A percentile compares a stretch with the other conserved stretches of the same genome.
These are phyloP conservation scores for Limnodromus scolopaceus DNA, from an alignment of 2,797 vertebrate species.

Conservation along the genomic window DNA sequence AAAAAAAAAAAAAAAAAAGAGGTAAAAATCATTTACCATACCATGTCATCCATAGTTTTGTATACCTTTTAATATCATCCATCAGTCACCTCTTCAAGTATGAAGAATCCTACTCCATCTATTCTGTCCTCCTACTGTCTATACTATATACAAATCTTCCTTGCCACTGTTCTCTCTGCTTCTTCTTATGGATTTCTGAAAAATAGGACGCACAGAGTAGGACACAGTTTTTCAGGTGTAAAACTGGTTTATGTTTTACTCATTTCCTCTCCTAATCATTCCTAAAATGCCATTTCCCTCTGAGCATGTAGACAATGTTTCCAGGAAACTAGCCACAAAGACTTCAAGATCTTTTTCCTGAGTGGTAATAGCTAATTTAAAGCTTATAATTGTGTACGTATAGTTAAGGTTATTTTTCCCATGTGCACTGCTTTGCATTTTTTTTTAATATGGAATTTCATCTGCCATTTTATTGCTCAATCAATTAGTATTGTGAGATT, in stretches of 20 bases:
- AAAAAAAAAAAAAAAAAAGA: not conserved
- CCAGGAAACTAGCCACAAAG: not conserved
- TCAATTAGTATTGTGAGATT: not conserved
- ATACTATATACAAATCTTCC: not conserved
- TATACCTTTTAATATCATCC: not conserved
- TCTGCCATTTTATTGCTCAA: not conserved
- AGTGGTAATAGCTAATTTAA: constrained; percentile 1
- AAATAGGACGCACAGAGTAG: not conserved
- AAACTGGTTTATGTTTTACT: not conserved
- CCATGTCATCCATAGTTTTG: not conserved
- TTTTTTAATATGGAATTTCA: not conserved
- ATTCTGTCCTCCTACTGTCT: not conserved
- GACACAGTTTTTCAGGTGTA: not conserved
- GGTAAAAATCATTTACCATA: not conserved
- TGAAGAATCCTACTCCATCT: not conserved
- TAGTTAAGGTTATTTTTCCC: constrained; percentile 29
- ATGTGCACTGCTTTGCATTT: not conserved
- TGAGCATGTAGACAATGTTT: not conserved
- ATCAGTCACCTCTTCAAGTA: not conserved
- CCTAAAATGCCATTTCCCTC: not conserved
- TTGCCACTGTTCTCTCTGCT: not conserved
- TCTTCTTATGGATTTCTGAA: not conserved
- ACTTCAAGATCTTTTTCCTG: not conserved
- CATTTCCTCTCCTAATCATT: not conserved
- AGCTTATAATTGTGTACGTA: not conserved